These are phyloP conservation scores for Anarhynchus alexandrinus DNA, from an alignment of 2,113 vertebrate genomes.

Conservation along the genomic window DNA sequence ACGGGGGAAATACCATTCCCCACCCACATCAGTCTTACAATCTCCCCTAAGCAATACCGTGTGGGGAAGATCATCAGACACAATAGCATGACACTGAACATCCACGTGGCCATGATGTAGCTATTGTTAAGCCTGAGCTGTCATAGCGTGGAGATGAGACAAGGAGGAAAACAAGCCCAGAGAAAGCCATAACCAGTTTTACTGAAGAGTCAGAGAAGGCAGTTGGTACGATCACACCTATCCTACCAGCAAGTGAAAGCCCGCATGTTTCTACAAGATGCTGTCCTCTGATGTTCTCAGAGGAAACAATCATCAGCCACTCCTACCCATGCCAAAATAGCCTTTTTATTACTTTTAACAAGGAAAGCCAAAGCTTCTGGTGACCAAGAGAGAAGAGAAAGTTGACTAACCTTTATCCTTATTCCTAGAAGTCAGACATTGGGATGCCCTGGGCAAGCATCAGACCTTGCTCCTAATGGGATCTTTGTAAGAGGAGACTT, in stretches of 20 bases:
- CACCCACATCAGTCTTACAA: neutral
- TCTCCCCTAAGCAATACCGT: neutral
- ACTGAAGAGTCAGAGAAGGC: neutral
- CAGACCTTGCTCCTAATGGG: neutral
- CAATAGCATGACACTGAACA: neutral
- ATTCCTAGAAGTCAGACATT: neutral
- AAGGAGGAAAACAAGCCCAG: neutral
- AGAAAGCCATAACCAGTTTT: neutral
- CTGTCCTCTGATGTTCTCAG: neutral
- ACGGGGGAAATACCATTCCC: neutral
- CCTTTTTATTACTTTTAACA: neutral
- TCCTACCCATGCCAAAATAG: neutral
- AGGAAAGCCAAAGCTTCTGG: neutral
- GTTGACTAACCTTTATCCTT: neutral
- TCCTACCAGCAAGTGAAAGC: neutral
- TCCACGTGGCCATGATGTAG: rapidly evolving
- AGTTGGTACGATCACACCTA: neutral
- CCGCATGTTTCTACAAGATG: neutral
- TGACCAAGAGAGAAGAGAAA: neutral
- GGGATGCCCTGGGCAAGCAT: neutral
- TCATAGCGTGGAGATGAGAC: neutral
- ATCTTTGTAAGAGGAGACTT: neutral
- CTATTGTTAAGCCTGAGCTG: neutral
- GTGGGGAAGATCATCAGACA: neutral
- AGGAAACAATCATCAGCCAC: neutral